Conservation (phyloP, 2,888 invertebrate genomes). For the Pammene fasciana region DNA sequence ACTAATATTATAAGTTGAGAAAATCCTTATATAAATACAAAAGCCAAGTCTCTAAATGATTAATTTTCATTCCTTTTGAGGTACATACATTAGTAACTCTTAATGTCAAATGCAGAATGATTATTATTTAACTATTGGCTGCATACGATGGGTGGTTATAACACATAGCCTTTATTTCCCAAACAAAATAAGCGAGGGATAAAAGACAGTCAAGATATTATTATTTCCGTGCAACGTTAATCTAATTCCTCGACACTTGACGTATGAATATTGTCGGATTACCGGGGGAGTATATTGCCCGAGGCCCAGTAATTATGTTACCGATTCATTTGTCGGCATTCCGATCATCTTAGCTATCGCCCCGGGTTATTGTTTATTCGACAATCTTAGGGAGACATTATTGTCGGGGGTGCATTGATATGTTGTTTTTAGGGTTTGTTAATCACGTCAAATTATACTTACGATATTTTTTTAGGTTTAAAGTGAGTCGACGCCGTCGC, state of each 20-base stretch:
- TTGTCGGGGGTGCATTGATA: not conserved
- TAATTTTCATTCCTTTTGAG: too few relatives aligned
- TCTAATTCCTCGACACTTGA: slow-evolving; percentile 18
- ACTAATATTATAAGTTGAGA: too few relatives aligned
- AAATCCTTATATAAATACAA: too few relatives aligned
- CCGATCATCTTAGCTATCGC: slow-evolving; percentile 11
- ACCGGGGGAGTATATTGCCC: slow-evolving; percentile 11
- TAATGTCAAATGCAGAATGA: too few relatives aligned
- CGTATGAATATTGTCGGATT: slow-evolving; percentile 37
- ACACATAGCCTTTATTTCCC: not conserved
- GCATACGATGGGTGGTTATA: too few relatives aligned
- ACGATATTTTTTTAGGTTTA: too few relatives aligned
- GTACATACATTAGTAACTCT: too few relatives aligned
- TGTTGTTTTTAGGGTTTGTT: not conserved
- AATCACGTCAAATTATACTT: not conserved
- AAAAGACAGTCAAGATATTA: not conserved
- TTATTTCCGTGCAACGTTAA: slow-evolving; percentile 12
- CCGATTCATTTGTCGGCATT: slow-evolving; percentile 31
- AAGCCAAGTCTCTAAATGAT: too few relatives aligned
- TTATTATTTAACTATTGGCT: too few relatives aligned
- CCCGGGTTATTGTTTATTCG: slow-evolving; percentile 1
- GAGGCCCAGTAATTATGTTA: slow-evolving; percentile 29
- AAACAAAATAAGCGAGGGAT: not conserved
- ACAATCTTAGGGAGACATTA: not conserved
- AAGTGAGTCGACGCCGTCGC: too few relatives aligned